Conservation (phyloP, 2,797 vertebrate genomes). For the Platyrinchus mystaceus region DNA sequence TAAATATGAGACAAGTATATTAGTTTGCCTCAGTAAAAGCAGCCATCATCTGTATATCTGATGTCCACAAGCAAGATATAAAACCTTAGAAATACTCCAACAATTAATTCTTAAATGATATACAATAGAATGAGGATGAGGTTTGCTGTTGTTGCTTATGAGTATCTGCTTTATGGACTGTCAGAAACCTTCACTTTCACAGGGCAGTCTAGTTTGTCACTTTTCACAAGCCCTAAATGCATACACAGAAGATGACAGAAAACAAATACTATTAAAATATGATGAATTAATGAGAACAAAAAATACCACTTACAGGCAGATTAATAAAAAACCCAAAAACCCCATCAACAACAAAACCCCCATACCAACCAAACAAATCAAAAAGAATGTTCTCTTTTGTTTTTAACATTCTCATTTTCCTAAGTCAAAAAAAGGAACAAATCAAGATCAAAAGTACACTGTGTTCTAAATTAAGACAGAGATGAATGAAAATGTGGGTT, state of each 20-base stretch:
- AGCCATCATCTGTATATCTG: background rate
- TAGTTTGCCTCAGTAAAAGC: background rate
- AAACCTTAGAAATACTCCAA: background rate
- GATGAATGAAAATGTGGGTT: background rate
- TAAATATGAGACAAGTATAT: background rate
- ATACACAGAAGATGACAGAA: background rate
- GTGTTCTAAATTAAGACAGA: conserved; percentile 14
- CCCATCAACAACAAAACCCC: too few species aligned
- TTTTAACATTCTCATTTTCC: background rate
- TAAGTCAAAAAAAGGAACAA: background rate
- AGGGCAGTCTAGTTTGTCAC: background rate
- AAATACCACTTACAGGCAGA: background rate
- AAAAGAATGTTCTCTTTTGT: background rate
- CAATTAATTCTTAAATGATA: background rate
- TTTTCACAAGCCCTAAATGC: background rate
- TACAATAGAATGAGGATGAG: background rate
- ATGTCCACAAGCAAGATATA: background rate
- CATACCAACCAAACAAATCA: background rate
- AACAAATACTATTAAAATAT: background rate
- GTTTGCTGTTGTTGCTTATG: background rate
- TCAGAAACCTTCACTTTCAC: background rate
- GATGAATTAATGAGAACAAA: background rate
- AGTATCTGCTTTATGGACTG: background rate
- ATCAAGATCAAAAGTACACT: background rate
- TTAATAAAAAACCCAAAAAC: accelerated